phyloP scores from a whole-genome alignment of 2,113 vertebrate species.

The Hemibates koningsi region DNA sequence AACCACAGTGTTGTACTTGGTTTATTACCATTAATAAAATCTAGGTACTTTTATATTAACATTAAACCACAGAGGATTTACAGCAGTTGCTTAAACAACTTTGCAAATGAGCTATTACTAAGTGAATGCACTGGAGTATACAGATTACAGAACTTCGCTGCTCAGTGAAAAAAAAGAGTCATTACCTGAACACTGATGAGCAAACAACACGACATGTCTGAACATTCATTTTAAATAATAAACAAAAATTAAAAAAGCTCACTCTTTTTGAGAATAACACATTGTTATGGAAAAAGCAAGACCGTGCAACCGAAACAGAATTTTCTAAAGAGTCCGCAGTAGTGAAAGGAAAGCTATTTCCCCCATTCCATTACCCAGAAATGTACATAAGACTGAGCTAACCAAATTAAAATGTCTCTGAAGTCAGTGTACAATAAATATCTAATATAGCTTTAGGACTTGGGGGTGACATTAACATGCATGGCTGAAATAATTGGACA shows the following conservation, averaged over 20 bases:
- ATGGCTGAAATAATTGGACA: background rate
- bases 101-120: background rate
- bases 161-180: rapidly evolving
- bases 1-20: background rate
- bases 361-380: background rate
- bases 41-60: background rate
- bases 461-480: background rate
- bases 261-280: background rate
- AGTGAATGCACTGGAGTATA: background rate
- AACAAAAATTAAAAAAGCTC: background rate
- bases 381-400: background rate
- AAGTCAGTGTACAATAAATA: rapidly evolving
- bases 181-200: background rate
- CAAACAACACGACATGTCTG: background rate
- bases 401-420: background rate
- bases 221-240: background rate
- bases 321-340: background rate
- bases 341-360: background rate
- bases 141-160: background rate
- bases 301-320: background rate
- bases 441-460: background rate
- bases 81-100: background rate
- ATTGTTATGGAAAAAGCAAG: background rate
- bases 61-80: rapidly evolving
- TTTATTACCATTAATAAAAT: background rate